phyloP scores from a whole-genome alignment of 2,888 invertebrate species.

The Leptinotarsa peninsularis region DNA sequence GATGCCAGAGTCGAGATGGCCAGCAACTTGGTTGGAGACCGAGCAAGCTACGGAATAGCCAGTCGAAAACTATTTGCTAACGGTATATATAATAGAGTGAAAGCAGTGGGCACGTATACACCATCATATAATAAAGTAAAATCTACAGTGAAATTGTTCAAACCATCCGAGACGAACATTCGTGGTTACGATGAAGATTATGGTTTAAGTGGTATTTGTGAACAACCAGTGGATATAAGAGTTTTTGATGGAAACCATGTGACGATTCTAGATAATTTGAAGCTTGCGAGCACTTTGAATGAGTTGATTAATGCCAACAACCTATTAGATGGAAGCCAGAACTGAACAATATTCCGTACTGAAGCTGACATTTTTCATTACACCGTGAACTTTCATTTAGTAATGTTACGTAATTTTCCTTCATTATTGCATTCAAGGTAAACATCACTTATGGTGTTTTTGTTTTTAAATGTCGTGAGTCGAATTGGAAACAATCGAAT shows the following conservation, averaged over 20 bases:
- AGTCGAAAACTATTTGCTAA: conserved; percentile 33
- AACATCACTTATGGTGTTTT: no score
- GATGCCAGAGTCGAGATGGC: conserved; percentile 30
- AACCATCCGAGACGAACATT: conserved; percentile 45
- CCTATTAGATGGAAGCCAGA: no score
- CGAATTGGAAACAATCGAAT: no score
- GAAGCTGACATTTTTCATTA: no score
- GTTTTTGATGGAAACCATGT: conserved; percentile 80
- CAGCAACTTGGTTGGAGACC: conserved; percentile 6
- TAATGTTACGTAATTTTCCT: no score
- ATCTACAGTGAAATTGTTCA: conserved; percentile 49
- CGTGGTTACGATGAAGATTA: conserved; percentile 71
- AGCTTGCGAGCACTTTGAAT: conserved; percentile 74
- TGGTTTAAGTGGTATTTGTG: conserved; percentile 72
- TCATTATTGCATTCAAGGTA: no score
- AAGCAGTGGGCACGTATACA: conserved; percentile 43
- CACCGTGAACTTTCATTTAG: no score
- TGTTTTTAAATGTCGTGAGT: no score
- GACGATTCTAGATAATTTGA: conserved; percentile 76
- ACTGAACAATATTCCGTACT: no score
- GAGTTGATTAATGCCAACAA: neutral
- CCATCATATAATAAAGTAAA: conserved; percentile 49
- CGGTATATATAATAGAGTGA: conserved; percentile 46
- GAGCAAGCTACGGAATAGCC: neutral
- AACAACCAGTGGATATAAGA: conserved; percentile 71